phyloP scores from a whole-genome alignment of 2,113 vertebrate genomes.

The Coregonus clupeaformis region DNA sequence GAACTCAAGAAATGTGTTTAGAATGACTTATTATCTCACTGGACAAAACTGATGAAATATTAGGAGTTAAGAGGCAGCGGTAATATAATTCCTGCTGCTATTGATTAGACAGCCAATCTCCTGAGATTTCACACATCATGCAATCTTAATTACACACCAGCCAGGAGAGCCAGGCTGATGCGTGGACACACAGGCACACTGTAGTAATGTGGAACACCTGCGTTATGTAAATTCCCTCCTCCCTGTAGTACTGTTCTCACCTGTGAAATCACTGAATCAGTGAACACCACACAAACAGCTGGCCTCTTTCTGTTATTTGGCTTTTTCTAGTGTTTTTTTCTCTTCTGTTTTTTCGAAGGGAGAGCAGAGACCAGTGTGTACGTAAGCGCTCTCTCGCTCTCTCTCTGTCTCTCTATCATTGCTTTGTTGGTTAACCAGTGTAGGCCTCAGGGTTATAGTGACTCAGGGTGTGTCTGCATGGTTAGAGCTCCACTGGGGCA shows the following conservation, averaged over 20 bases:
- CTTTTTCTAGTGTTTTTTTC: not conserved
- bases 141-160: constrained; percentile 72
- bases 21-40: constrained; percentile 71
- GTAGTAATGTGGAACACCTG: constrained; percentile 1
- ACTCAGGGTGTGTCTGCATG: constrained; percentile 21
- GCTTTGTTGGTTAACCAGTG: constrained; percentile 25
- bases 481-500: constrained; percentile 26
- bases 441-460: constrained; percentile 3
- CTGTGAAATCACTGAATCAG: constrained; percentile 45
- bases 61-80: constrained; percentile 75
- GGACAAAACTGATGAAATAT: constrained; percentile 77
- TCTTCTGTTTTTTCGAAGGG: not conserved
- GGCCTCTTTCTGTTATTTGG: constrained; percentile 16
- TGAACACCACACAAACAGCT: constrained; percentile 50
- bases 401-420: not conserved
- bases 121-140: constrained; percentile 67
- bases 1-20: constrained; percentile 68
- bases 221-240: constrained; percentile 1
- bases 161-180: constrained; percentile 31
- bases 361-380: too few relatives aligned
- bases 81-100: constrained; percentile 77
- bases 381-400: not conserved
- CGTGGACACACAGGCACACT: constrained; percentile 10
- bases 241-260: constrained; percentile 27
- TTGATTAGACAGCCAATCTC: constrained; percentile 70